phyloP scores from a whole-genome alignment of 2,888 invertebrate species.

The Thereva unica region DNA sequence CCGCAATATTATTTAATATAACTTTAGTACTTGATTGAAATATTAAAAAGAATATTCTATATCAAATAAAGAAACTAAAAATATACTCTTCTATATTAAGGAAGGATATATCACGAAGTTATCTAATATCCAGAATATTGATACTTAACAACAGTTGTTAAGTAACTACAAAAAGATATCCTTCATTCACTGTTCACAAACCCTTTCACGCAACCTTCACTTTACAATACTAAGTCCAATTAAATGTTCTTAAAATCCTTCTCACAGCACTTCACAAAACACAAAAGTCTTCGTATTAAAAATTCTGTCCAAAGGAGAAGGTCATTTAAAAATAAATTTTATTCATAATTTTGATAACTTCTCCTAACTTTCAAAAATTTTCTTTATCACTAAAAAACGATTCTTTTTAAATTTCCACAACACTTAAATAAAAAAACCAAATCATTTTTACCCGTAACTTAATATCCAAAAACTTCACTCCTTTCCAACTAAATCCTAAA shows the following conservation, averaged over 20 bases:
- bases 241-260: not conserved
- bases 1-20: no score
- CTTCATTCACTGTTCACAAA: no score
- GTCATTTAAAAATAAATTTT: constrained; percentile 9
- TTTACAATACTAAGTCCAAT: no score
- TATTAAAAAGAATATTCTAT: no score
- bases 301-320: not conserved
- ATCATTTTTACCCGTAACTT: constrained; percentile 12
- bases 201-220: no score
- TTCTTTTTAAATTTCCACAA: not conserved
- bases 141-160: no score
- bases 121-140: no score
- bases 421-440: not conserved
- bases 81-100: no score
- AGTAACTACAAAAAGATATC: no score
- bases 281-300: not conserved
- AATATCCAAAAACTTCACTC: not conserved
- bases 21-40: no score
- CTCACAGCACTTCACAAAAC: not conserved
- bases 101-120: no score
- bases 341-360: constrained; percentile 5
- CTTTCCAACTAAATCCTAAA: not conserved
- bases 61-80: no score
- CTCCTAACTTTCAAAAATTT: not conserved
- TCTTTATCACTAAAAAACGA: constrained; percentile 11